phyloP scores from a whole-genome alignment of 2,797 vertebrate species.

The Lepilemur ruficaudatus region DNA sequence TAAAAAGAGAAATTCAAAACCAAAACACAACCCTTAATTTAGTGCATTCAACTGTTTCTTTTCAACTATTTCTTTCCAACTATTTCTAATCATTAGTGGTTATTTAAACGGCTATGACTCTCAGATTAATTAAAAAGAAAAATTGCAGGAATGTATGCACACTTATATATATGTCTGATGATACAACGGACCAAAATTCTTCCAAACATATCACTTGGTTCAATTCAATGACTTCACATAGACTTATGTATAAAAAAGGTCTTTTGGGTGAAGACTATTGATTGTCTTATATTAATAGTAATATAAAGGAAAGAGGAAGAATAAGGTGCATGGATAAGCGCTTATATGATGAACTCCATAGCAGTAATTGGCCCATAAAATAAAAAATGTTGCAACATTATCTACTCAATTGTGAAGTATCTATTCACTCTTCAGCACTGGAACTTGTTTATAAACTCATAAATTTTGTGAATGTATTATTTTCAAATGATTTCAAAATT shows the following conservation, averaged over 20 bases:
- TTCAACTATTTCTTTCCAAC: background rate
- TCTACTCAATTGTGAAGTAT: background rate
- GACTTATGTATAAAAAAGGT: background rate
- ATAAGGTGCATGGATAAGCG: background rate
- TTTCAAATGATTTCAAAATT: background rate
- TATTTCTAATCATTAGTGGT: background rate
- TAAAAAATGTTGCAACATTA: background rate
- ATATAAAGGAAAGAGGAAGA: background rate
- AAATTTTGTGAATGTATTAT: background rate
- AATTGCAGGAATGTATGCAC: background rate
- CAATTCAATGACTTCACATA: background rate
- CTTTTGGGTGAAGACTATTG: background rate
- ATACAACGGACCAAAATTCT: background rate
- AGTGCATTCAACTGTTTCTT: background rate
- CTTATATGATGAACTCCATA: background rate
- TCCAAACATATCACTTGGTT: background rate
- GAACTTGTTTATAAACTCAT: background rate
- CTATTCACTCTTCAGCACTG: background rate
- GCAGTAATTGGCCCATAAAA: background rate
- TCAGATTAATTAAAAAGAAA: background rate
- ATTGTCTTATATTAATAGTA: background rate
- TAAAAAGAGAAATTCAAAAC: slow-evolving; percentile 33
- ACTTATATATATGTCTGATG: background rate
- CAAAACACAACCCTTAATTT: background rate
- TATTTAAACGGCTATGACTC: background rate